These are phyloP conservation scores for Trichogramma evanescens DNA, from an alignment of 2,888 invertebrate species.

Conservation along the genomic window DNA sequence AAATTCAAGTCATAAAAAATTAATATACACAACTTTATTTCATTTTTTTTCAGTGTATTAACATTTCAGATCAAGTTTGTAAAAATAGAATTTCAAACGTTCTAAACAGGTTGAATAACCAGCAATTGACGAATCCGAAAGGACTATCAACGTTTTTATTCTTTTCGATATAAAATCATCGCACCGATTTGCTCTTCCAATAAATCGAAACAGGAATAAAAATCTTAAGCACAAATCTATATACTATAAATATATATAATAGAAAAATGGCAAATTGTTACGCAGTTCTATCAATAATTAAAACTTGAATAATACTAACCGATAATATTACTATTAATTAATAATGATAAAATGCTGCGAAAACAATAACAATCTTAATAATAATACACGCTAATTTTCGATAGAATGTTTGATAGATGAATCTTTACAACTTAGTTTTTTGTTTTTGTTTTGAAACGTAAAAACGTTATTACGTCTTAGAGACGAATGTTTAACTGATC, in stretches of 20 bases:
- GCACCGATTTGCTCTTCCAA: conserved; percentile 4
- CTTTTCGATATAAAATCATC: conserved; percentile 11
- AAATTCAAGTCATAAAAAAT: too few species aligned
- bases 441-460: conserved; percentile 1
- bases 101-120: conserved; percentile 15
- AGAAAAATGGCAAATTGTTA: conserved; percentile 18
- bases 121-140: conserved; percentile 15
- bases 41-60: not conserved
- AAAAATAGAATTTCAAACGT: conserved; percentile 21
- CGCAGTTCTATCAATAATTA: conserved; percentile 15
- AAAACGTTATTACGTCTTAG: conserved; percentile 16
- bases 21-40: too few species aligned
- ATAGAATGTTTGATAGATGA: conserved; percentile 26
- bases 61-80: conserved; percentile 13
- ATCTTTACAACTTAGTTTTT: conserved; percentile 21
- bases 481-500: conserved; percentile 13
- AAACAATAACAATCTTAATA: conserved; percentile 32
- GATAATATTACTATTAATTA: conserved; percentile 23
- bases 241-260: not conserved
- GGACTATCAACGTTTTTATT: conserved; percentile 13
- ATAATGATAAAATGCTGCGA: conserved; percentile 30
- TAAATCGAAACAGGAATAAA: conserved; percentile 15
- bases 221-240: conserved; percentile 5
- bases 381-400: conserved; percentile 27
- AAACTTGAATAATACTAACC: conserved; percentile 19